Evolutionary conservation across 2,113 vertebrate species (phyloP).

Genomic region (Pampusana beccarii): DNA sequence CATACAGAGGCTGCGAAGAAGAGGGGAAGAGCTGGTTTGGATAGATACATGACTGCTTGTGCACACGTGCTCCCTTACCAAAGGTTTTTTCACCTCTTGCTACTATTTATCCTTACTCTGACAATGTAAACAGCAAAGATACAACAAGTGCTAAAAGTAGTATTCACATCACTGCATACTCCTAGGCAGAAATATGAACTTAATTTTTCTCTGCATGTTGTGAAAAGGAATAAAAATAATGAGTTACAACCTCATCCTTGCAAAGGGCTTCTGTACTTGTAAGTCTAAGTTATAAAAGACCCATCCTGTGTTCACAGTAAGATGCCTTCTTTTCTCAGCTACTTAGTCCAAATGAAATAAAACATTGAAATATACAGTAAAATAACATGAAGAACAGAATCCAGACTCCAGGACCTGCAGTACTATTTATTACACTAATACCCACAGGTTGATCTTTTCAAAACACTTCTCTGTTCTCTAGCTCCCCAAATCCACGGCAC

Average conservation of each 20-base stretch:
- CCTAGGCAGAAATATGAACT: slow-evolving; percentile 34
- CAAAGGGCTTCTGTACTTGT: neutral
- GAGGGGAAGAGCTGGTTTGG: neutral
- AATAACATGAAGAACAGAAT: neutral
- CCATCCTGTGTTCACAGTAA: neutral
- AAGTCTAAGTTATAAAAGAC: neutral
- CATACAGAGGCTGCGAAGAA: neutral
- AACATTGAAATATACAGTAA: neutral
- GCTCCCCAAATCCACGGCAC: neutral
- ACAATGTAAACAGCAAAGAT: slow-evolving; percentile 9
- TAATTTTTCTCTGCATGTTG: neutral
- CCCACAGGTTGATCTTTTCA: neutral
- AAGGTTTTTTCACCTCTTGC: neutral
- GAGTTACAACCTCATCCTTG: neutral
- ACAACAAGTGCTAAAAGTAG: slow-evolving; percentile 44
- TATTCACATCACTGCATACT: slow-evolving; percentile 2
- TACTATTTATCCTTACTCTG: slow-evolving; percentile 14
- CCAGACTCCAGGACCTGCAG: neutral
- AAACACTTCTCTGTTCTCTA: neutral
- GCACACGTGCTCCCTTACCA: rapidly evolving
- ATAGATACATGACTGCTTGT: neutral
- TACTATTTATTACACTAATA: neutral
- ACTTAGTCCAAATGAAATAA: neutral
- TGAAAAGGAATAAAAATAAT: neutral
- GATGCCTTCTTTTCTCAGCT: neutral